Evolutionary conservation across 1,140 invertebrate genomes (phyloP), one percentile per base, ranked within the genome.

Genomic region (Samia ricini): DNA sequence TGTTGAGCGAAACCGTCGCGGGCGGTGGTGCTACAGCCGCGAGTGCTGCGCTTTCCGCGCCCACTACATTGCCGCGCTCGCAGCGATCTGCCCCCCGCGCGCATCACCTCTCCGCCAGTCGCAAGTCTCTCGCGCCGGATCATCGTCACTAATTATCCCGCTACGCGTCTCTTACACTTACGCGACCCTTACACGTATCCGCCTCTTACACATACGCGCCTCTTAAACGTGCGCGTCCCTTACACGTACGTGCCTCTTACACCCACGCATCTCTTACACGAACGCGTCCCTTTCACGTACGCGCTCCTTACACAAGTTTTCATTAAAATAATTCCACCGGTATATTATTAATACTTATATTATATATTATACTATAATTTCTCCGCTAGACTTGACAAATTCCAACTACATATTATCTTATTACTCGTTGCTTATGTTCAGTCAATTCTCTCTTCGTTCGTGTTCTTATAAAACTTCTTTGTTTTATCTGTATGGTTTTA

Each of bases 121-220:
- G 90, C 86, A 91, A 91, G 81, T 91, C 90, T 69, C 87, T 91
- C 65, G 88, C 89, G 72, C 90, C 90, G 59, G 90, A 91, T 76
- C 90, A 90, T 76, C 89, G 85, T 61, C 87, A 90, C 76, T 90
- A 88, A 66, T 26, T 64, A 20, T 57, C 26, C 36, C 21, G 52
- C 57, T 42, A 18, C 50, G 52, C 60, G 56, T 54, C 15, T 10
- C 23, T 50, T 20, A 26, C 26, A 4, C 64, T n/a, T 49, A 23
- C 21, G 8, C 54, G 55, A 33, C 52, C 15, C n/a, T n/a, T n/a
- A n/a, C n/a, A n/a, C n/a, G n/a, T n/a, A n/a, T 29, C 42, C n/a
- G 23, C 56, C 19, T 29, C 56, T 22, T 18, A 48, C 20, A 26
- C 22, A 33, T 6, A 15, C 29, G 4, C 36, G 52, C 26, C 33